Percentiles rank a stretch among this genome's conserved stretches.
Conservation (phyloP, 2,113 vertebrate genomes). For the Junco hyemalis region DNA sequence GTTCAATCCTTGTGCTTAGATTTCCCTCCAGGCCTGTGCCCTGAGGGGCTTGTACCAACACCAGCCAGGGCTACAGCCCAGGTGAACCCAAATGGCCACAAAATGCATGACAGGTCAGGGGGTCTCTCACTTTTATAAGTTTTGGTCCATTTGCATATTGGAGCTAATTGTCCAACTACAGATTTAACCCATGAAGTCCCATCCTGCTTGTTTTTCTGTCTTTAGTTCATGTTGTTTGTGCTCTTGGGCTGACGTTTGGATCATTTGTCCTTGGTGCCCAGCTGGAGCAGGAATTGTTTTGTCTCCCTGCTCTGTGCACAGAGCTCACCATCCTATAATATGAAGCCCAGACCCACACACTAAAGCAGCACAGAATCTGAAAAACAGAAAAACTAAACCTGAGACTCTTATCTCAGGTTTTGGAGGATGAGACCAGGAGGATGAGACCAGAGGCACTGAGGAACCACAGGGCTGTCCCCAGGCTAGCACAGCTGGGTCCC, state of each 20-base stretch:
- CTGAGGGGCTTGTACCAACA: neutral
- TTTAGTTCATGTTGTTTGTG: neutral
- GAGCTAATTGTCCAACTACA: neutral
- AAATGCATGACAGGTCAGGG: neutral
- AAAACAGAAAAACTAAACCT: neutral
- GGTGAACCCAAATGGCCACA: neutral
- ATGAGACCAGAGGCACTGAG: neutral
- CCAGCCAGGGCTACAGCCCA: neutral
- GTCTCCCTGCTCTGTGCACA: neutral
- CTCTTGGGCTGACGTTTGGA: neutral
- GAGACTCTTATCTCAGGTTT: neutral
- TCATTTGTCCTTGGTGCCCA: neutral
- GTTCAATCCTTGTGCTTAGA: neutral
- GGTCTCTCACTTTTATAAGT: neutral
- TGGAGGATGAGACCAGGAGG: neutral
- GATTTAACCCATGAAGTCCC: neutral
- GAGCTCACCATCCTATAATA: neutral
- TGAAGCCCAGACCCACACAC: neutral
- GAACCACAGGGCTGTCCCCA: accelerated
- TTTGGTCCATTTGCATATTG: neutral
- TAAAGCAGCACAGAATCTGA: neutral
- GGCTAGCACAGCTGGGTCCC: neutral
- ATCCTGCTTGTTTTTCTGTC: neutral
- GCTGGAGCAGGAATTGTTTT: neutral
- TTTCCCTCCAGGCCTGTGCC: neutral